These are phyloP conservation scores for Zygaena filipendulae DNA, from an alignment of 2,888 invertebrate species.

Conservation along the genomic window DNA sequence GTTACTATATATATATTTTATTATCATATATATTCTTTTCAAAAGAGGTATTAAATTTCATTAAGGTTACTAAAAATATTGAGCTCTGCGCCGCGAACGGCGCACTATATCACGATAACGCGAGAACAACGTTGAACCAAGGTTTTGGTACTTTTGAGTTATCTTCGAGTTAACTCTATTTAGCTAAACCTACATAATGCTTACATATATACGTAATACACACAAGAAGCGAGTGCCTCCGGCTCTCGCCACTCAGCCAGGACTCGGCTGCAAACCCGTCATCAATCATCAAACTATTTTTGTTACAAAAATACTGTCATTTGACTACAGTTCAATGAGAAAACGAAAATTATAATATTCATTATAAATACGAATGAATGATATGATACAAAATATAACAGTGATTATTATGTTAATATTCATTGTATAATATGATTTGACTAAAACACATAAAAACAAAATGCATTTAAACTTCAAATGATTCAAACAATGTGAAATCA, in stretches of 20 bases:
- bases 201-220: conserved; percentile 64
- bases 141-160: conserved; percentile 63
- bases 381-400: conserved; percentile 55
- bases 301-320: conserved; percentile 70
- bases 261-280: conserved; percentile 53
- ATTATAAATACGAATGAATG: conserved; percentile 50
- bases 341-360: conserved; percentile 58
- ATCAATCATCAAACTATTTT: conserved; percentile 61
- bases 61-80: conserved; percentile 69
- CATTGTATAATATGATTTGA: conserved; percentile 68
- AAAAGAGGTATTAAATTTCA: conserved; percentile 70
- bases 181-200: conserved; percentile 70
- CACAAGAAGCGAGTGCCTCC: no score
- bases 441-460: conserved; percentile 66
- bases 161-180: conserved; percentile 62
- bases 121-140: conserved; percentile 67
- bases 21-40: conserved; percentile 64
- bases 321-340: conserved; percentile 69
- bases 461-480: conserved; percentile 67
- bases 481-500: conserved; percentile 60
- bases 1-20: conserved; percentile 58
- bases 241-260: conserved; percentile 14
- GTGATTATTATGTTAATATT: conserved; percentile 62
- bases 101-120: conserved; percentile 66
- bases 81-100: conserved; percentile 62